Evolutionary conservation across 2,113 vertebrate genomes (phyloP).

Genomic region (Solea senegalensis): DNA sequence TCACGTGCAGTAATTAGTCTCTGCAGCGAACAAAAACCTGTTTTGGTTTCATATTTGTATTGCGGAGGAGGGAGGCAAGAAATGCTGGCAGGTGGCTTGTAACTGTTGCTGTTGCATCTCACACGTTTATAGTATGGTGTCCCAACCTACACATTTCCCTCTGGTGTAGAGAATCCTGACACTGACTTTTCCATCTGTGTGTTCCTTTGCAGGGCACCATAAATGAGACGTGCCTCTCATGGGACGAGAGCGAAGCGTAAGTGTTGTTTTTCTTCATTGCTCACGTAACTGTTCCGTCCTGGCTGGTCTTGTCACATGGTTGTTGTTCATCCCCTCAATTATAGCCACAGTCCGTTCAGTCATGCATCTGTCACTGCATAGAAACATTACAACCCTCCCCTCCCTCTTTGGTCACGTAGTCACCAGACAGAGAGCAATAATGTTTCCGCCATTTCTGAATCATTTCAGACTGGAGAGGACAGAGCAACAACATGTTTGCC

Average conservation of each 20-base stretch:
- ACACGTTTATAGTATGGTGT: constrained; percentile 42
- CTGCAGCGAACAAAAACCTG: constrained; percentile 26
- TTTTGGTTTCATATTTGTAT: constrained; percentile 42
- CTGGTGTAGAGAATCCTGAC: constrained; percentile 50
- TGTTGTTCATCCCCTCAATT: not conserved
- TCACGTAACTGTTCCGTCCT: not conserved
- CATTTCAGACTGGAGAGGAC: constrained; percentile 20
- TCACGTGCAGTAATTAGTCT: constrained; percentile 46
- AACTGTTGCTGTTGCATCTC: constrained; percentile 64
- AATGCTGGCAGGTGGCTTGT: constrained; percentile 49
- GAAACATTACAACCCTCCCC: constrained; percentile 1
- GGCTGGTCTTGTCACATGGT: too few species aligned
- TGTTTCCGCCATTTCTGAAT: constrained; percentile 29
- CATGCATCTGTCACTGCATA: constrained; percentile 26
- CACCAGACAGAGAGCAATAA: constrained; percentile 6
- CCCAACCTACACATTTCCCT: constrained; percentile 38
- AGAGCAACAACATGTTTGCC: constrained; percentile 9
- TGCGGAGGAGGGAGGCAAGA: constrained; percentile 5
- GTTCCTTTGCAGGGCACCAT: constrained; percentile 86
- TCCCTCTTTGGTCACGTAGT: too few species aligned
- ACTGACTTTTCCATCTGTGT: constrained; percentile 51
- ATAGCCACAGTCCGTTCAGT: constrained; percentile 5
- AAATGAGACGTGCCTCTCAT: constrained; percentile 97
- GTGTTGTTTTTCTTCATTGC: constrained; percentile 68
- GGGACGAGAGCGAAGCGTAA: constrained; percentile 94